phyloP scores from a whole-genome alignment of 2,797 vertebrate species.

The Darevskia nairensis region DNA sequence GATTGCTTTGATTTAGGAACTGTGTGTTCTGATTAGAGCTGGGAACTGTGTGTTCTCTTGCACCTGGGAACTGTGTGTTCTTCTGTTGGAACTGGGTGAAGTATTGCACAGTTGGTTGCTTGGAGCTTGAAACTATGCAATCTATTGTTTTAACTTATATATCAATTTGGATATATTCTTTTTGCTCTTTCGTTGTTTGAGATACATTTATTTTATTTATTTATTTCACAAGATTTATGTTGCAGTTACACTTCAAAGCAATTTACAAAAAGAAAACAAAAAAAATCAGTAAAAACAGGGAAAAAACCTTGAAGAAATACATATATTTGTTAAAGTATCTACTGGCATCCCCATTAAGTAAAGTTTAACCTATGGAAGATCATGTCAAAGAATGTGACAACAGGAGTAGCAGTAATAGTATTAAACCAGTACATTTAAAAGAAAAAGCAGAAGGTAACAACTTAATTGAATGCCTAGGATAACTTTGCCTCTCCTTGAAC shows the following conservation, averaged over 20 bases:
- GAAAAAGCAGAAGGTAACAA: not conserved
- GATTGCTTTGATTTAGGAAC: not conserved
- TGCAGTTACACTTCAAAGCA: too few relatives aligned
- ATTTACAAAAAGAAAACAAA: too few relatives aligned
- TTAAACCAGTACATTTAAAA: not conserved
- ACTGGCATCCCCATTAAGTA: not conserved
- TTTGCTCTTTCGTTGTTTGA: not conserved
- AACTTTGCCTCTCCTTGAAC: not conserved
- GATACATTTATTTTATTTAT: not conserved
- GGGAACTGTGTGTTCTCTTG: constrained; percentile 5
- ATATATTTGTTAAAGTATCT: not conserved
- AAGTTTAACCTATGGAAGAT: not conserved
- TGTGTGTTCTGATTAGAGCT: not conserved
- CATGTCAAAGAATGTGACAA: not conserved
- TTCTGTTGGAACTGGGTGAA: not conserved
- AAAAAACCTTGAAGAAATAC: not conserved
- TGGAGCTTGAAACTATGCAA: not conserved
- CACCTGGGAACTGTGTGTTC: not conserved
- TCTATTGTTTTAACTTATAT: not conserved
- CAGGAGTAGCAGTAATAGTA: not conserved
- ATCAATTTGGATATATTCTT: not conserved
- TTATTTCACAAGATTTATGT: too few relatives aligned
- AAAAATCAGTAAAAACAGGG: not conserved
- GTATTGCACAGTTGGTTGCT: not conserved
- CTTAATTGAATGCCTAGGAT: not conserved